Conservation (phyloP, 2,113 vertebrate species). For the Empidonax alnorum region DNA sequence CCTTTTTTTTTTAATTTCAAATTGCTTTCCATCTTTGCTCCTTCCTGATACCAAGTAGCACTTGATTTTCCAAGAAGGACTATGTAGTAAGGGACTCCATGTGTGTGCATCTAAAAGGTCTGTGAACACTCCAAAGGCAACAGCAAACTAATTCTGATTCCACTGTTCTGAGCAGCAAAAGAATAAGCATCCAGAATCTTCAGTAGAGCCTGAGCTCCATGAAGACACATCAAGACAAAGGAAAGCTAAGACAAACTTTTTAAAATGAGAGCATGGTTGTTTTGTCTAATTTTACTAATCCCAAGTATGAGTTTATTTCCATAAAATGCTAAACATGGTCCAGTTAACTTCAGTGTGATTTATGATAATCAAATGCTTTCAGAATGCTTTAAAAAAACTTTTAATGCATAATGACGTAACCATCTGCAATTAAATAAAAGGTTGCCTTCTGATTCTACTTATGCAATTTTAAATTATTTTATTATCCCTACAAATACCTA, state of each 20-base stretch:
- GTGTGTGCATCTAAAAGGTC: background rate
- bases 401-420: background rate
- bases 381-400: background rate
- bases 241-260: background rate
- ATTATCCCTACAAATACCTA: background rate
- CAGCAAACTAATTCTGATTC: background rate
- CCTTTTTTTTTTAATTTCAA: background rate
- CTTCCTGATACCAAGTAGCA: background rate
- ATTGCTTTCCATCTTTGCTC: background rate
- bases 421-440: background rate
- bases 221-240: background rate
- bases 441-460: background rate
- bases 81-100: background rate
- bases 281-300: background rate
- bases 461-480: background rate
- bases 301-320: background rate
- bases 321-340: background rate
- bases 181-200: background rate
- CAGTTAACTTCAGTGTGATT: background rate
- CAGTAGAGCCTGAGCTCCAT: background rate
- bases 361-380: background rate
- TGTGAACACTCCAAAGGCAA: background rate
- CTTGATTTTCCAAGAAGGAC: background rate
- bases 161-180: background rate
- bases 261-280: background rate